phyloP scores from a whole-genome alignment of 2,888 invertebrate species.

The Spodoptera littoralis region DNA sequence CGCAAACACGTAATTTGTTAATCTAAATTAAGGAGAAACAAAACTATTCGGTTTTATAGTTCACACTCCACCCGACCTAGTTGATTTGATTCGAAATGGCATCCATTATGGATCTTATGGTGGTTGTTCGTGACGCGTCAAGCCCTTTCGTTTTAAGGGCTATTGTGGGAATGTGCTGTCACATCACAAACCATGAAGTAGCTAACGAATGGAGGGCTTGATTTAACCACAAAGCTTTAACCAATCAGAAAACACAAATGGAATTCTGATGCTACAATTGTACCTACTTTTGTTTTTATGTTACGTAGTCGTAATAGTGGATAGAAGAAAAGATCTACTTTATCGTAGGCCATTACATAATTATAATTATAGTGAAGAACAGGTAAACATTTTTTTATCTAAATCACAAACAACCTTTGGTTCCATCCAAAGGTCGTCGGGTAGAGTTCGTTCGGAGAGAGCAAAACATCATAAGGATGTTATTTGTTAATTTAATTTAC shows the following conservation, averaged over 20 bases:
- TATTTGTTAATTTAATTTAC: not conserved
- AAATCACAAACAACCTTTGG: too few species aligned
- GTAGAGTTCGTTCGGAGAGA: too few species aligned
- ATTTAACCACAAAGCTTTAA: too few species aligned
- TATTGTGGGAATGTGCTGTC: conserved; percentile 39
- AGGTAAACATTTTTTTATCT: too few species aligned
- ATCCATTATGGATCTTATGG: conserved; percentile 55
- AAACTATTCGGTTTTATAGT: conserved; percentile 48
- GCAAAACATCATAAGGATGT: not conserved
- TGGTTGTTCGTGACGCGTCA: conserved; percentile 49
- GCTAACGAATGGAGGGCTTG: conserved; percentile 3
- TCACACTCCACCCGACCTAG: conserved; percentile 53
- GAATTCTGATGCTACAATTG: too few species aligned
- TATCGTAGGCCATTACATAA: too few species aligned
- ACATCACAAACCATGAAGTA: conserved; percentile 27
- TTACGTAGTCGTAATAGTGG: too few species aligned
- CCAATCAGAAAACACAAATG: too few species aligned
- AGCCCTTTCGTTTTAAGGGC: conserved; percentile 60
- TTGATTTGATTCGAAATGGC: conserved; percentile 64
- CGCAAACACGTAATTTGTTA: conserved; percentile 35
- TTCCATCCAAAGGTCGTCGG: too few species aligned
- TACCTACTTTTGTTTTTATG: too few species aligned
- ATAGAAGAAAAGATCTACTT: too few species aligned
- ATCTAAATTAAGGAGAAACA: conserved; percentile 47
- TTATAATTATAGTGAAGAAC: too few species aligned